phyloP scores from a whole-genome alignment of 1,140 invertebrate genomes.

The Papilio polytes region DNA sequence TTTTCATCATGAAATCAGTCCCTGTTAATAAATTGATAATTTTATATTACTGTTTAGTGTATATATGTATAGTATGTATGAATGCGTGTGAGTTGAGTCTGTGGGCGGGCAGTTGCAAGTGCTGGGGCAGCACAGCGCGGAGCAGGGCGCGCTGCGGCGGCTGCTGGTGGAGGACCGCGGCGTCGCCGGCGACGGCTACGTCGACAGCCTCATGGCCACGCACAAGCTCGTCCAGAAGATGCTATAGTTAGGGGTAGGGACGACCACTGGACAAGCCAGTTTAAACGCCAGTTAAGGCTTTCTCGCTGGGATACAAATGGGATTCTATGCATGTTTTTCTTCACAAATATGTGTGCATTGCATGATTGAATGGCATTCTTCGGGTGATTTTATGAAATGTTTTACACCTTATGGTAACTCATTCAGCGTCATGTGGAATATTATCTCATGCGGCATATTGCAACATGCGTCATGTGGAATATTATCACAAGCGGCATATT shows the following conservation, averaged over 20 bases:
- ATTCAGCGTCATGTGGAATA: not conserved
- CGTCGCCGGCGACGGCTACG: constrained; percentile 60
- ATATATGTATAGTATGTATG: not conserved
- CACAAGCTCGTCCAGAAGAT: constrained; percentile 71
- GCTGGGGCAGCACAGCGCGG: constrained; percentile 55
- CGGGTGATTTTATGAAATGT: not conserved
- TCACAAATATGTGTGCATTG: not conserved
- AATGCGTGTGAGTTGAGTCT: not conserved
- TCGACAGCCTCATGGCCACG: constrained; percentile 65
- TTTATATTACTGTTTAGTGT: not conserved
- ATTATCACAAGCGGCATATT: not conserved
- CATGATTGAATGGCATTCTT: not conserved
- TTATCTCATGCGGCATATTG: not conserved
- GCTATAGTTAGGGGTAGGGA: constrained; percentile 55
- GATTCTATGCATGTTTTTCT: not conserved
- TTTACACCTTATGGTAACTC: not conserved
- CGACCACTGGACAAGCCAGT: not conserved
- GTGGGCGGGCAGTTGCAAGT: constrained; percentile 53
- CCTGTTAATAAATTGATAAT: too few species aligned
- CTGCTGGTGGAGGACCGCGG: constrained; percentile 67
- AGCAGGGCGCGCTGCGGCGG: constrained; percentile 54
- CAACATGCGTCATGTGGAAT: not conserved
- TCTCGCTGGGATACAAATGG: not conserved
- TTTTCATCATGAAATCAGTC: too few species aligned
- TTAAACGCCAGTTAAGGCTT: too few species aligned